Evolutionary conservation across 2,888 invertebrate genomes (phyloP).

Genomic region (Sphinx pinastri): DNA sequence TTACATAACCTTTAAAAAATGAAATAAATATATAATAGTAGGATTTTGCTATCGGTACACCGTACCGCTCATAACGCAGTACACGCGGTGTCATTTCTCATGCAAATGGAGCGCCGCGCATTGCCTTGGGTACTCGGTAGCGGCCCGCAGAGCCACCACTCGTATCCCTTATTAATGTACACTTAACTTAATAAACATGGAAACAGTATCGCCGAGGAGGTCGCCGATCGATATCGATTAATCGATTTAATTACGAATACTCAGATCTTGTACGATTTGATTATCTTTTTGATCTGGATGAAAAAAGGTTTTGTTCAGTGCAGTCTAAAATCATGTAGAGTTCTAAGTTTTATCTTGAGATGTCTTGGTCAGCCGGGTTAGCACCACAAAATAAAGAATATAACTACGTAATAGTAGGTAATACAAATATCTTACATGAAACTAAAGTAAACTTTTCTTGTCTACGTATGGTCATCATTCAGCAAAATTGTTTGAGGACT

Average conservation of each 20-base stretch:
- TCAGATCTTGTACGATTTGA: neutral
- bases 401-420: no score
- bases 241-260: neutral
- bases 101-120: conserved; percentile 44
- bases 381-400: no score
- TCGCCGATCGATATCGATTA: neutral
- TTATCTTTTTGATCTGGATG: neutral
- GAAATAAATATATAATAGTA: no score
- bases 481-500: no score
- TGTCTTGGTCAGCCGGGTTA: no score
- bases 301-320: no score
- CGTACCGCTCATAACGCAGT: conserved; percentile 35
- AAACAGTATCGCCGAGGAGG: conserved; percentile 9
- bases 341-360: no score
- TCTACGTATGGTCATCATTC: no score
- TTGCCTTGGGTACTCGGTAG: neutral
- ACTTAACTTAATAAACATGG: conserved; percentile 13
- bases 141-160: neutral
- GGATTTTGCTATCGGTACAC: conserved; percentile 35
- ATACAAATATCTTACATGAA: no score
- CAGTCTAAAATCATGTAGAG: no score
- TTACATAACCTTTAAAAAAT: neutral
- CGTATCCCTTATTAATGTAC: conserved; percentile 10
- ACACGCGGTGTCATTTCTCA: conserved; percentile 50
- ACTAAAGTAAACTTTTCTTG: no score